Evolutionary conservation across 2,797 vertebrate genomes (phyloP).

Genomic region (Chlorospingus semifuscus): DNA sequence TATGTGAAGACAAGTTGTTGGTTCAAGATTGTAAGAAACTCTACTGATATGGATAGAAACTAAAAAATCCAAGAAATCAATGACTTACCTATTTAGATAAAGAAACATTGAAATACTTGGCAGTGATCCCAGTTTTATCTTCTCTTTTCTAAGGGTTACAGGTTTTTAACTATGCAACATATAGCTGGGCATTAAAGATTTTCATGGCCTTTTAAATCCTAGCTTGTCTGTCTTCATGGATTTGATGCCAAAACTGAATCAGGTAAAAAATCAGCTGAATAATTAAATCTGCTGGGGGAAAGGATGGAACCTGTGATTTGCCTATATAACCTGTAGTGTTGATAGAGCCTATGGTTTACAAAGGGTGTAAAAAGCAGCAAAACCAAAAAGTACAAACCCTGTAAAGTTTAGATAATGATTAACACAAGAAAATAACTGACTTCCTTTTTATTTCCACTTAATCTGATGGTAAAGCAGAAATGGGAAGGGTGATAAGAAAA

Average conservation of each 20-base stretch:
- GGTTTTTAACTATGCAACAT: neutral
- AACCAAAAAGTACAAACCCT: accelerated
- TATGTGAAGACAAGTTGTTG: neutral
- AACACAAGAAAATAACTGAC: neutral
- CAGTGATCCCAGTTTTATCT: neutral
- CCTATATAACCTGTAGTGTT: neutral
- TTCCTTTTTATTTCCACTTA: neutral
- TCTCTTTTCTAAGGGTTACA: neutral
- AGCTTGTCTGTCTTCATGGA: neutral
- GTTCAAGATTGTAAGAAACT: neutral
- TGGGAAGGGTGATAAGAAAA: neutral
- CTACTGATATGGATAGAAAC: neutral
- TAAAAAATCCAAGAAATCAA: neutral
- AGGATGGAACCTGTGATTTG: neutral
- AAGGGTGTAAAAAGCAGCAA: neutral
- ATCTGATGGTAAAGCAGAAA: neutral
- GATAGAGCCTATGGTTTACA: neutral
- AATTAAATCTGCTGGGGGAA: neutral
- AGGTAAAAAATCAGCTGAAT: neutral
- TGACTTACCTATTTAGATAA: neutral
- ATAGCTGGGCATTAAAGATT: neutral
- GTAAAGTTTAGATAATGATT: neutral
- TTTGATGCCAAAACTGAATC: neutral
- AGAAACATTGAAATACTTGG: neutral
- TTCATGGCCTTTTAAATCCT: neutral